Conservation (phyloP, 2,113 vertebrate species). For the Pipa parva region DNA sequence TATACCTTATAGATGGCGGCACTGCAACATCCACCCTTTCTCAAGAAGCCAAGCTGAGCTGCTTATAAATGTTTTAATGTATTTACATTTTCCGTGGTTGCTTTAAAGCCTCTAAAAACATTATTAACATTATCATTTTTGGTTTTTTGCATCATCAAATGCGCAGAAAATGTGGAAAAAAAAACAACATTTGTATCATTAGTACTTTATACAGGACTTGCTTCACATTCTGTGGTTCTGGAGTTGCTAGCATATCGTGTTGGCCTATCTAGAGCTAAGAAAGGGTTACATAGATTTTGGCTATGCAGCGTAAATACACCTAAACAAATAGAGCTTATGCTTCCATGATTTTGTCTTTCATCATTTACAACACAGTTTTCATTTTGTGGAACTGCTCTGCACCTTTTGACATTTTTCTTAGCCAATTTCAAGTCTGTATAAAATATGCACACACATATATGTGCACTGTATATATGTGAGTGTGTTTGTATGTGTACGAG, state of each 20-base stretch:
- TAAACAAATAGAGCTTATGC: conserved; percentile 81
- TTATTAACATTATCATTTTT: no score
- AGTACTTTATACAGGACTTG: conserved; percentile 70
- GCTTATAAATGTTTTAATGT: conserved; percentile 70
- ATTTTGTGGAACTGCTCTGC: conserved; percentile 66
- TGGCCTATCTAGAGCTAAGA: conserved; percentile 5
- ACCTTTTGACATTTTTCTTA: conserved; percentile 71
- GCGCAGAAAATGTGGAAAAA: conserved; percentile 59
- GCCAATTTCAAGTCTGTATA: conserved; percentile 71
- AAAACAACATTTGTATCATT: conserved; percentile 67
- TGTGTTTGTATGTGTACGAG: neutral
- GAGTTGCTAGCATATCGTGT: conserved; percentile 1
- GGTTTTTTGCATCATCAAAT: conserved; percentile 63
- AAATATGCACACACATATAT: conserved; percentile 74
- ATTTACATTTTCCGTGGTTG: conserved; percentile 13
- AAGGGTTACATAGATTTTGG: conserved; percentile 82
- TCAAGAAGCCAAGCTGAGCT: conserved; percentile 72
- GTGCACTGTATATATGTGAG: conserved; percentile 9
- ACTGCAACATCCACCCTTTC: conserved; percentile 74
- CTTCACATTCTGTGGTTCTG: conserved; percentile 60
- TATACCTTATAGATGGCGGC: conserved; percentile 84
- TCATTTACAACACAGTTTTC: conserved; percentile 54
- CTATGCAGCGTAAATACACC: conserved; percentile 87
- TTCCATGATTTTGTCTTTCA: conserved; percentile 64
- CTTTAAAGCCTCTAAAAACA: conserved; percentile 47